Percentiles rank a stretch among this genome's conserved stretches.
These are phyloP conservation scores for Cinclus mexicanus DNA, from an alignment of 2,113 vertebrate species.

Conservation along the genomic window DNA sequence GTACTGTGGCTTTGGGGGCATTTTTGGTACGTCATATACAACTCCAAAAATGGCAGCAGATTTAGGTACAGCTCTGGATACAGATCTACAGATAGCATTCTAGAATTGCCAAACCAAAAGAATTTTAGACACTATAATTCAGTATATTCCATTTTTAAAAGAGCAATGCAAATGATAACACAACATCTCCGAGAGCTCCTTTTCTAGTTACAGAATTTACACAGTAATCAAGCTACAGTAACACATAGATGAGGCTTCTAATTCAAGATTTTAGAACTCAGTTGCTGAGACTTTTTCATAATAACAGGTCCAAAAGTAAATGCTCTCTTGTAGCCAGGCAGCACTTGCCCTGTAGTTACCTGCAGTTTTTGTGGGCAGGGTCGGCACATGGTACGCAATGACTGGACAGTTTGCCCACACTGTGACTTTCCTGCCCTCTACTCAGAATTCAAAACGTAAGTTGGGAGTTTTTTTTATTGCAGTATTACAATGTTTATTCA, in stretches of 20 bases:
- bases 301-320: fast-evolving
- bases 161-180: not conserved
- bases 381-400: slow-evolving; percentile 90
- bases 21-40: not conserved
- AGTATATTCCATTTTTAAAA: not conserved
- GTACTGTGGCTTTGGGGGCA: fast-evolving
- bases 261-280: not conserved
- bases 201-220: not conserved
- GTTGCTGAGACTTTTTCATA: not conserved
- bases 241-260: fast-evolving
- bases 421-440: slow-evolving; percentile 92
- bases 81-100: fast-evolving
- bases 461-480: not conserved
- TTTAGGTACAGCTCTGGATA: not conserved
- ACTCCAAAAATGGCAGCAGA: not conserved
- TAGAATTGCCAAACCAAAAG: not conserved
- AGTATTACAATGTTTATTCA: not conserved
- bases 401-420: slow-evolving; percentile 92
- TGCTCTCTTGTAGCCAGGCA: fast-evolving
- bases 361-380: slow-evolving; percentile 74
- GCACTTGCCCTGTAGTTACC: fast-evolving
- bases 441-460: slow-evolving; percentile 88
- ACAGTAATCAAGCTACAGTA: not conserved
- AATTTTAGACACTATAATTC: not conserved
- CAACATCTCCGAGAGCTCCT: not conserved